Conservation (phyloP, 2,113 vertebrate genomes). For the Boleophthalmus pectinirostris region DNA sequence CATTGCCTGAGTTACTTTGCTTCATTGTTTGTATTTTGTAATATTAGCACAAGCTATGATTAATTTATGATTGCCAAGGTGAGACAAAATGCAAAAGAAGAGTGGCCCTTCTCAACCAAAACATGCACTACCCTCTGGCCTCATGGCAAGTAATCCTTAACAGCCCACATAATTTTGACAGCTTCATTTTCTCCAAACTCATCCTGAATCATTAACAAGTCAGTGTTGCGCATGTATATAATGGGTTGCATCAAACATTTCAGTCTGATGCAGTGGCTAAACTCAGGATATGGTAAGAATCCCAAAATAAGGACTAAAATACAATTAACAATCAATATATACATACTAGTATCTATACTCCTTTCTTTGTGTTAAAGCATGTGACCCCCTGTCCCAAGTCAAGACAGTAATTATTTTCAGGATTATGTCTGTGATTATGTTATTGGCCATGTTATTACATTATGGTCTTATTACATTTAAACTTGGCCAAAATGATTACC, state of each 20-base stretch:
- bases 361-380: too few species aligned
- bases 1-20: constrained; percentile 9
- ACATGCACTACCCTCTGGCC: constrained; percentile 29
- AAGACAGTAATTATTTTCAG: too few species aligned
- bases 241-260: constrained; percentile 46
- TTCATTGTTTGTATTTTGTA: neutral
- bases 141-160: constrained; percentile 30
- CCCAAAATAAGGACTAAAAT: neutral
- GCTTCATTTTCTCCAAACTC: constrained; percentile 55
- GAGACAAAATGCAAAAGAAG: neutral
- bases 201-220: constrained; percentile 42
- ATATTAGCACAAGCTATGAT: neutral
- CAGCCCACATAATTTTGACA: constrained; percentile 23
- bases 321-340: neutral
- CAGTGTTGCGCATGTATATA: constrained; percentile 48
- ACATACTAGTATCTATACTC: too few species aligned
- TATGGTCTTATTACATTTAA: too few species aligned
- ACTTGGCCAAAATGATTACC: too few species aligned
- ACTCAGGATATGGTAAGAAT: neutral
- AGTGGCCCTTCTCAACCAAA: neutral
- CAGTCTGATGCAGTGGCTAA: constrained; percentile 41
- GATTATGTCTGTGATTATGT: too few species aligned
- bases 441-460: too few species aligned
- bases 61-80: neutral
- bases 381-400: too few species aligned